Percentiles rank a stretch among this genome's conserved stretches.
phyloP scores from a whole-genome alignment of 2,797 vertebrate species.

The Synaphobranchus kaupii region DNA sequence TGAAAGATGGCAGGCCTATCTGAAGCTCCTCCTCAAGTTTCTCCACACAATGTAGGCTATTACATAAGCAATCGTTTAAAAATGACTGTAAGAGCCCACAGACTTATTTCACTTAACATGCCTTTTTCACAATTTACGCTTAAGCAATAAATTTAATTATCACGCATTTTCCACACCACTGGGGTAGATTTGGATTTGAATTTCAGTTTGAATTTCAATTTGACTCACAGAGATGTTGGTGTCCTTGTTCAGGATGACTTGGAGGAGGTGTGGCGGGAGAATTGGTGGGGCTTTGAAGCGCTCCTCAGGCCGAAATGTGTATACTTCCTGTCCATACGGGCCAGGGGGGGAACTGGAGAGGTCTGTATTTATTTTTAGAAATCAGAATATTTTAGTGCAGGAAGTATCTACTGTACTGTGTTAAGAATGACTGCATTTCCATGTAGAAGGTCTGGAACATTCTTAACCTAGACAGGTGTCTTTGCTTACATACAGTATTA shows the following conservation, averaged over 20 bases:
- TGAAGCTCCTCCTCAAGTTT: not conserved
- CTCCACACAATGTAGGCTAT: not conserved
- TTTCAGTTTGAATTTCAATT: not conserved
- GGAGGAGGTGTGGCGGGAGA: slow-evolving; percentile 93
- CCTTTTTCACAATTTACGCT: not conserved
- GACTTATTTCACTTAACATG: not conserved
- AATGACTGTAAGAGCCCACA: not conserved
- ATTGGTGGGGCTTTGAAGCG: slow-evolving; percentile 95
- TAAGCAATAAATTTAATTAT: not conserved
- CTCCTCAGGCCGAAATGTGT: slow-evolving; percentile 88
- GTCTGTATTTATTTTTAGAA: slow-evolving; percentile 68
- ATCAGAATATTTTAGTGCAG: not conserved
- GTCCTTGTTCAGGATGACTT: slow-evolving; percentile 99
- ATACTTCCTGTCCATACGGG: slow-evolving; percentile 90
- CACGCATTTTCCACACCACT: not conserved
- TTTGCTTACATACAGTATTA: no score
- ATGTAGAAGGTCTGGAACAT: not conserved
- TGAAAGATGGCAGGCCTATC: not conserved
- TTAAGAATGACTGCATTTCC: not conserved
- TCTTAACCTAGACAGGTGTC: not conserved
- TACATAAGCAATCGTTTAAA: not conserved
- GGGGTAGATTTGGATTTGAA: not conserved
- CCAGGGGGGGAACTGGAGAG: slow-evolving; percentile 95
- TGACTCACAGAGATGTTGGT: slow-evolving; percentile 93
- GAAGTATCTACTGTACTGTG: not conserved